Evolutionary conservation across 1,140 invertebrate species (phyloP), one percentile per base, ranked within the genome.

Genomic region (Hyles vespertilio): DNA sequence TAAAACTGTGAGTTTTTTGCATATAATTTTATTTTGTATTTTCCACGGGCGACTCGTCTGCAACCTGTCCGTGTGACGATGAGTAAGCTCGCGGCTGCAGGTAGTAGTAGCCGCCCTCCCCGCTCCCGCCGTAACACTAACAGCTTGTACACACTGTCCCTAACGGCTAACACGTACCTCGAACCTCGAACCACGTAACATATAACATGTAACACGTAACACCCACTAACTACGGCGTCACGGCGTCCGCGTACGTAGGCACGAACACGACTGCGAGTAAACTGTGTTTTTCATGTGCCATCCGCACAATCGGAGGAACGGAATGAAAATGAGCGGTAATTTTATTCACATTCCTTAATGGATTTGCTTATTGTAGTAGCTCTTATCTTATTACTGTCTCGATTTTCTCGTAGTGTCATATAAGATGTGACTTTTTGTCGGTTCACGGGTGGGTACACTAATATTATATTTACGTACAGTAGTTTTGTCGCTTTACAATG

Each of bases 381-480:
- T 87, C 81, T 82, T 79, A 74, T 73, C 70, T 77, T 79, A 78
- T 84, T 81, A 87, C 82, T 87, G 82, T 87, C 80, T 85, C 81
- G 77, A 80, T 77, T 82, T 81, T 80, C 77, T 85, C 72, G 82
- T 85, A 87, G 81, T 82, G 77, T 81, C 78, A 77, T 77, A 77
- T 79, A 67, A 74, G 64, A 79, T 74, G 75, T 78, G 77, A 78
- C 73, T 47, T 9, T 70, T 71, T 74, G 78, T 81, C 82, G 82
- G 79, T 84, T 74, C 59, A 77, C 77, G 84, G 84, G 81, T 87
- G 84, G 84, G 84, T 87, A 85, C 84, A 84, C 81, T 87, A 84
- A 84, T 85, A 79, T 84, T 84, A 87, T 87, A 79, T 82, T 83
- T 85, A 87, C 82, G 79, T 87, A 84, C 72, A 83, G 81, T 85